Base-by-base conservation (phyloP, 2,113 vertebrate species). In the Elephas maximus region DNA sequence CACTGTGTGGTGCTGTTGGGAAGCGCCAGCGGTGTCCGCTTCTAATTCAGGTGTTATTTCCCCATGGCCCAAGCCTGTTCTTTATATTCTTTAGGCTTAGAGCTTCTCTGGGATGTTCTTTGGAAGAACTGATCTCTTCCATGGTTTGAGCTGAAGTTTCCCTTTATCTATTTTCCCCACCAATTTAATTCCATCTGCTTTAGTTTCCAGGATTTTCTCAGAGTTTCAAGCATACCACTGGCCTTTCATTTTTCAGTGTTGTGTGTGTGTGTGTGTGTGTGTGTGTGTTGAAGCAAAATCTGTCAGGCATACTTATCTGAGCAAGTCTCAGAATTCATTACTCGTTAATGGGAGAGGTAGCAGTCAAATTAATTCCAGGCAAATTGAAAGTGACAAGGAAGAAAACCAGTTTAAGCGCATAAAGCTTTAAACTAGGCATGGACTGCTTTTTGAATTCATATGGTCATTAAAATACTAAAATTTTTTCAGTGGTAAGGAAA, bases 371-470 rank as follows among this genome's bases (percentile, higher is more conserved):
- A 45, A 48, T 83, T 92, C 41, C 51, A 48, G 53, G 8, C 5
- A 92, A 26, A 92, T 83, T 74, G 9, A 73, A 83, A 92, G 48
- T 92, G 80, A 83, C 53, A 18, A 45, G 30, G 26, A 83, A 62
- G 67, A 48, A 83, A 73, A 74, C 24, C 45, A 44, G 14, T 73
- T 91, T 73, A 45, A n/a, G 28, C 12, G 74, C 8, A 60, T 73
- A 45, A n/a, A 73, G n/a, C 26, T 92, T 83, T 57, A 73, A 57
- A 82, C 65, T 62, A 20, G 30, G 51, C 37, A 62, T 53, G 26
- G 67, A 62, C 51, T 62, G n/a, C 21, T 48, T 7, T 91, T 73
- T 91, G 24, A 91, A 14, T 62, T 91, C 37, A 73, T 24, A 26
- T 14, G 63, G 28, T 60, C 28, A 71, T 71, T 71, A 17, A 71